phyloP scores from a whole-genome alignment of 1,140 invertebrate species.

The Pygmarrhopalites habei region DNA sequence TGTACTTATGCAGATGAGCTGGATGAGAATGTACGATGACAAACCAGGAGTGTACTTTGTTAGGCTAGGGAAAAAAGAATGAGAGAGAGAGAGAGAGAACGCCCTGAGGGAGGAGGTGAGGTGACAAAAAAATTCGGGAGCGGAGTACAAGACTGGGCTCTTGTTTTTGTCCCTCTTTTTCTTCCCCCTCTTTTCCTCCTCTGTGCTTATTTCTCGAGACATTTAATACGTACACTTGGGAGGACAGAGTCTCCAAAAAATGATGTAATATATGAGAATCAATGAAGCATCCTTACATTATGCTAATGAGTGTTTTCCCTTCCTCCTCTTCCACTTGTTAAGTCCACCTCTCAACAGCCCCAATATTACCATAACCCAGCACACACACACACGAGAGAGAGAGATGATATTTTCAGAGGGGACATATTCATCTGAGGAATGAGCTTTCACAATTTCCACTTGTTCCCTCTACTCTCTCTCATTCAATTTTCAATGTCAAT shows the following conservation, averaged over 20 bases:
- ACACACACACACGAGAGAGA: too few relatives aligned
- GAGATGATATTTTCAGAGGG: too few relatives aligned
- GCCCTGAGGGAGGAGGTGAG: not conserved
- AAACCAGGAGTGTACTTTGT: too few relatives aligned
- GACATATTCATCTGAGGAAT: too few relatives aligned
- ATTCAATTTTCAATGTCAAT: constrained; percentile 12
- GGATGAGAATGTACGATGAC: too few relatives aligned
- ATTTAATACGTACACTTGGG: constrained; percentile 9
- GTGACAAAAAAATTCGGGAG: constrained; percentile 5
- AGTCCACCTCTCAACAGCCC: constrained; percentile 1
- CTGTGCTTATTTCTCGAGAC: constrained; percentile 5
- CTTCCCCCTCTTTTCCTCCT: not conserved
- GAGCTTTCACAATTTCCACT: not conserved
- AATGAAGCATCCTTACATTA: constrained; percentile 23
- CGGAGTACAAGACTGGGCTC: not conserved
- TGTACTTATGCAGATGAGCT: constrained; percentile 5
- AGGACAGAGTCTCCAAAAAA: not conserved
- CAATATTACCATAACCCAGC: too few relatives aligned
- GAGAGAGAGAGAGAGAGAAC: too few relatives aligned
- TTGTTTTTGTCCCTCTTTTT: not conserved
- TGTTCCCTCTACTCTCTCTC: not conserved
- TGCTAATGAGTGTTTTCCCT: constrained; percentile 23
- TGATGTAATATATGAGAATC: constrained; percentile 20
- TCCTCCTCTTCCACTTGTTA: constrained; percentile 19
- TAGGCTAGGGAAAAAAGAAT: too few relatives aligned